A percentile compares a stretch with the other conserved stretches of the same genome.
Evolutionary conservation across 2,797 vertebrate species (phyloP).

Genomic region (Micrastur ruficollis): DNA sequence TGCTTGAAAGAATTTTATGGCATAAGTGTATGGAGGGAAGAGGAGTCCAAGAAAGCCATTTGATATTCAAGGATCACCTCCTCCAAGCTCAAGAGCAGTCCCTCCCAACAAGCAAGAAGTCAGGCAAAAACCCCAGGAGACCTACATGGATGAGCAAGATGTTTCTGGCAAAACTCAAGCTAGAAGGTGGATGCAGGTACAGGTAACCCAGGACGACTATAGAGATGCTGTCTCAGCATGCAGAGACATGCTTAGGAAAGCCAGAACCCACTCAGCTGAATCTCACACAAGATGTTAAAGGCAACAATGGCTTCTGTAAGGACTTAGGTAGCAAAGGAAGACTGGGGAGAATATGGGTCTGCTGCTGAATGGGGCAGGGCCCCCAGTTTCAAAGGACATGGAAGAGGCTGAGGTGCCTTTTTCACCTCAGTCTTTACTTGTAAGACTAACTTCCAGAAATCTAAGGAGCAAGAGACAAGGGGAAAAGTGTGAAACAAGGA

Average conservation of each 20-base stretch:
- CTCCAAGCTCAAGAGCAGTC: not conserved
- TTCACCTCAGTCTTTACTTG: not conserved
- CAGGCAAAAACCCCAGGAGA: not conserved
- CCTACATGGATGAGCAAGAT: not conserved
- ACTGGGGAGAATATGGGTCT: not conserved
- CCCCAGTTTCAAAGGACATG: not conserved
- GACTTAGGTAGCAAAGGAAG: not conserved
- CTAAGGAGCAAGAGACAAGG: not conserved
- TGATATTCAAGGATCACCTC: not conserved
- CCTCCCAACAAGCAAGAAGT: not conserved
- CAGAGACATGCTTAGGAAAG: not conserved
- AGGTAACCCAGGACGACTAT: not conserved
- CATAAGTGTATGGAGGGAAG: not conserved
- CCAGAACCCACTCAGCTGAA: not conserved
- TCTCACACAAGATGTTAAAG: not conserved
- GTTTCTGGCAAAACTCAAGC: not conserved
- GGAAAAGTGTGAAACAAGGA: not conserved
- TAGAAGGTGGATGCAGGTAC: not conserved
- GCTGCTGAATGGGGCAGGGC: not conserved
- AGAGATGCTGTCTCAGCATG: not conserved
- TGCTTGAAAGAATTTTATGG: not conserved
- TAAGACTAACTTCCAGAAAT: not conserved
- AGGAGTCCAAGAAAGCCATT: not conserved
- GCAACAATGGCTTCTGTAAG: not conserved
- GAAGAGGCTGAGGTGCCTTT: not conserved